Base-by-base conservation (phyloP, 2,888 invertebrate genomes). In the Creontiades dilutus region DNA sequence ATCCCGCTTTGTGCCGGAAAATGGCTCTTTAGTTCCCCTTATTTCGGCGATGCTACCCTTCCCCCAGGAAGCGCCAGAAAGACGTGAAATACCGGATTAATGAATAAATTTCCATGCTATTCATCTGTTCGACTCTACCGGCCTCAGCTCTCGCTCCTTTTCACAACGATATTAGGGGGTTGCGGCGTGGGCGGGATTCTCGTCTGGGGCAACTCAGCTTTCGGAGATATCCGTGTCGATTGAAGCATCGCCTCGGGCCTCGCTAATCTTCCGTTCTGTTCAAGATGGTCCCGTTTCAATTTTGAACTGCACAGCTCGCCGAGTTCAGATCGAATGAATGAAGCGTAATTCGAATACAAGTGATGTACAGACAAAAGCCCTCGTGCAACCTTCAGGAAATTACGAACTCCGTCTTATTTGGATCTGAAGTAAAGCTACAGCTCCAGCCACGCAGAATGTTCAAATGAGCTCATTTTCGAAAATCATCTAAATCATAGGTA, bases 21-120 rank as follows among this genome's bases (percentile, higher is more conserved):
- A 68, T 23, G 68, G 68, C 23, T 68, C 68, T 68, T 68, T 7
- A 27, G 27, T n/a, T 4, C 23, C 23, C 0, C 23, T 12, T 27
- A 13, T 37, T 37, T 68, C 23, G 68, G 23, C 68, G 23, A 19
- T 19, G 14, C 19, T 61, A 4, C 61, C 19, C 61, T n/a, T n/a
- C 19, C 61, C 61, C 11, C 61, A 14, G 19, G 19, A 61, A 61
- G 68, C 68, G 3, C 68, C 68, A 0, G 27, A 68, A 23, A 23
- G 9, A 68, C 68, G 68, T 7, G 68, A 68, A 68, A 23, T 68
- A 68, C 68, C 11, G 68, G 68, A 68, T 68, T 68, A 68, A 68
- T 68, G n/a, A 68, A 68, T 68, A 68, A n/a, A 23, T 68, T 19
- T 61, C 61, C 61, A 61, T 61, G 19, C 61, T 61, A 61, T 61